These are phyloP conservation scores for Ptilorrhoa leucosticta DNA, from an alignment of 2,113 vertebrate species.

Conservation along the genomic window DNA sequence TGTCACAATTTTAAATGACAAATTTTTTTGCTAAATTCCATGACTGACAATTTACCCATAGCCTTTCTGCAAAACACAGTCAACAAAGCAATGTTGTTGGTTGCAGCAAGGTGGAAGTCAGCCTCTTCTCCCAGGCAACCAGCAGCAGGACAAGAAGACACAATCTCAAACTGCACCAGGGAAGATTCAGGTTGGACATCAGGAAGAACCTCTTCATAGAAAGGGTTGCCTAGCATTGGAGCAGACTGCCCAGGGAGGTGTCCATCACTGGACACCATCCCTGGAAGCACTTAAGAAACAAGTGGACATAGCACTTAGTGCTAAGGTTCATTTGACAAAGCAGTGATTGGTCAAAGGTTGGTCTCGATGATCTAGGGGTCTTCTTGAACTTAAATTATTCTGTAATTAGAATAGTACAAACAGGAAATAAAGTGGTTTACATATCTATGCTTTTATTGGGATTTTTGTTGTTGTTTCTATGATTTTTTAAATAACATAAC, in stretches of 20 bases:
- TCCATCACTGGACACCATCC: background rate
- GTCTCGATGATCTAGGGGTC: background rate
- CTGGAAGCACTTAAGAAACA: background rate
- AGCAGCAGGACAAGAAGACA: background rate
- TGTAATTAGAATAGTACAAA: background rate
- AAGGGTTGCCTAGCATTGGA: background rate
- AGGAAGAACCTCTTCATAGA: background rate
- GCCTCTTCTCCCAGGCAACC: background rate
- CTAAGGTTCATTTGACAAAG: background rate
- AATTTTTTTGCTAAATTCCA: background rate
- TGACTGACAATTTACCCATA: background rate
- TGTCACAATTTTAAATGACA: background rate
- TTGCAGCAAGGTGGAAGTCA: background rate
- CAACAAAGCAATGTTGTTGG: background rate
- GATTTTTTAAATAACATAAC: slow-evolving; percentile 4
- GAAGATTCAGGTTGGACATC: background rate
- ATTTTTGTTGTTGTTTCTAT: background rate
- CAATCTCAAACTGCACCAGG: background rate
- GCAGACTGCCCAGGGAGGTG: background rate
- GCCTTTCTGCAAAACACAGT: background rate
- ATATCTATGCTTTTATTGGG: background rate
- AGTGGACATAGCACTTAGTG: background rate
- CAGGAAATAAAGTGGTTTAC: slow-evolving; percentile 1
- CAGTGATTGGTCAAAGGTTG: background rate
- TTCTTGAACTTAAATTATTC: background rate